Percentiles rank a stretch among this genome's conserved stretches.
phyloP scores from a whole-genome alignment of 2,113 vertebrate species.

The Phylloscopus trochiloides region DNA sequence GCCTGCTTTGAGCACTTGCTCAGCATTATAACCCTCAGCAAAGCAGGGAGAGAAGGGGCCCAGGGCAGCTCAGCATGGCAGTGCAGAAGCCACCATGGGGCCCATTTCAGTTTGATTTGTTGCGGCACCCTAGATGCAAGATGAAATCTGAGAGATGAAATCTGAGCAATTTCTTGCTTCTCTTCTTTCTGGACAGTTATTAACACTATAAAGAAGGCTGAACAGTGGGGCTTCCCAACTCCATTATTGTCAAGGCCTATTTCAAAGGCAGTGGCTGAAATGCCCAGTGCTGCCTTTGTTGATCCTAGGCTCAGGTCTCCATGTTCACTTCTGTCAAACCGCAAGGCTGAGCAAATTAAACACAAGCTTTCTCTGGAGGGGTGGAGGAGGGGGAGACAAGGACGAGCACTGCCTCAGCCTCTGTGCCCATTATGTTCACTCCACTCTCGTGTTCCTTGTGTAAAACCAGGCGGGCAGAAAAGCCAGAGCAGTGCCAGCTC shows the following conservation, averaged over 20 bases:
- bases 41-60: slow-evolving; percentile 4
- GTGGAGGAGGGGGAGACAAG: background rate
- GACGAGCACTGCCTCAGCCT: background rate
- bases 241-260: slow-evolving; percentile 46
- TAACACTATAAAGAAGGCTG: slow-evolving; percentile 69
- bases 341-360: background rate
- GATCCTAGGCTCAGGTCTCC: slow-evolving; percentile 58
- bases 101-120: slow-evolving; percentile 63
- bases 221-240: slow-evolving; percentile 67
- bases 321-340: slow-evolving; percentile 15
- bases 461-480: background rate
- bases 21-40: background rate
- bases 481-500: background rate
- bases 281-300: slow-evolving; percentile 63
- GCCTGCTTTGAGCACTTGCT: background rate
- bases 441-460: background rate
- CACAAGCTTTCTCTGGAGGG: background rate
- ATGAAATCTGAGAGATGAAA: slow-evolving; percentile 69
- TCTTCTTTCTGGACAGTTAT: slow-evolving; percentile 68
- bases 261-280: slow-evolving; percentile 65
- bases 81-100: slow-evolving; percentile 13
- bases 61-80: background rate
- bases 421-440: background rate
- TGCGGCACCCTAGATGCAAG: slow-evolving; percentile 44
- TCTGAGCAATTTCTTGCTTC: slow-evolving; percentile 68